Conservation (phyloP, 2,113 vertebrate species). For the Stercorarius parasiticus region DNA sequence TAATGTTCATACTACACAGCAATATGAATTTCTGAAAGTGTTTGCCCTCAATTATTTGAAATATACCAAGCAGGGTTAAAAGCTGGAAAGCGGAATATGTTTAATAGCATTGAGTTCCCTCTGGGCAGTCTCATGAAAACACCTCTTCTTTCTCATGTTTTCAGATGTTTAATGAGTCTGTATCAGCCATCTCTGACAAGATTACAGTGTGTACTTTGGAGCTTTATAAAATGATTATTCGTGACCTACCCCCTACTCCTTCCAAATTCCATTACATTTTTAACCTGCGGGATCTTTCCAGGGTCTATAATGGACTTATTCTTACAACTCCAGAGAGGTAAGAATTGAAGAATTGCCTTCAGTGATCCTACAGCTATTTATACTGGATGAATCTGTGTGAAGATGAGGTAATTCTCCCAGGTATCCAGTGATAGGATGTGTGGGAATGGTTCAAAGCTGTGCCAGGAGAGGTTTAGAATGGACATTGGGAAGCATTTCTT, state of each 20-base stretch:
- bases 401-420: not conserved
- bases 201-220: conserved; percentile 87
- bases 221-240: conserved; percentile 86
- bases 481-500: not conserved
- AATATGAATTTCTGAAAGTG: not conserved
- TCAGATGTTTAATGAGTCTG: conserved; percentile 81
- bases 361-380: not conserved
- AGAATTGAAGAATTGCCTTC: not conserved
- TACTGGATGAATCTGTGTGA: not conserved
- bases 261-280: conserved; percentile 99
- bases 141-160: not conserved
- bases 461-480: not conserved
- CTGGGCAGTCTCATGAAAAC: not conserved
- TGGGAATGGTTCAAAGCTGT: not conserved
- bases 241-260: conserved; percentile 90
- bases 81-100: not conserved
- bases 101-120: not conserved
- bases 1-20: not conserved
- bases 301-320: conserved; percentile 87
- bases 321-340: conserved; percentile 88
- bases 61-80: not conserved
- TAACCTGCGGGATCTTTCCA: conserved; percentile 92
- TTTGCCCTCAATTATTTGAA: not conserved
- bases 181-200: conserved; percentile 78
- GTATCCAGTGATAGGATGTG: not conserved